Evolutionary conservation across 1,140 invertebrate genomes (phyloP), one percentile per base, ranked within the genome.

Genomic region (Temnothorax nylanderi): DNA sequence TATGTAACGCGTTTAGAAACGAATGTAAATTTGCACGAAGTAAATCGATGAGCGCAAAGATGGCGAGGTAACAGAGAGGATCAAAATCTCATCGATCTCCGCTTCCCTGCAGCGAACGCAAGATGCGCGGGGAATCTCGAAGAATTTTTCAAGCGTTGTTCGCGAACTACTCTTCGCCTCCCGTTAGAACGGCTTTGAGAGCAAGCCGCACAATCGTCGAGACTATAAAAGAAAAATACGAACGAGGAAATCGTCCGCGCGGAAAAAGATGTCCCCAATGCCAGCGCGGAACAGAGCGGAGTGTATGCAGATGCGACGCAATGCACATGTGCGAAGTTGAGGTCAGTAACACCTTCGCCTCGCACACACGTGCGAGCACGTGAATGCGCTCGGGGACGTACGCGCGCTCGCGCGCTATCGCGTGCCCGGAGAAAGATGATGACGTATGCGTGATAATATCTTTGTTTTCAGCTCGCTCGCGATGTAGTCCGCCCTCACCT

Each of bases 381-480:
- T 26, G 32, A 82, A 72, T 56, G 26, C 67, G 65, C 34, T 58
- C 67, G 21, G 69, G 67, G 54, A 82, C 41, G 41, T 47, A 26
- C 26, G 26, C 26, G 26, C 6, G 37, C 11, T 26, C 26, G 37
- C 54, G 41, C 47, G 6, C 47, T 69, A 80, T 80, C 77, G 77
- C 77, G 77, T 81, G 77, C 41, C 54, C 21, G 69, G 26, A 82
- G 80, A 84, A 75, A 74, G 54, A 84, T 84, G 69, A 84, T 84
- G 80, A 84, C 69, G 69, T 54, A 60, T 60, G 69, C 41, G 69
- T 41, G 80, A 84, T 84, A 84, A 74, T 75, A 60, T 84, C 80
- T 84, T 75, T 75, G 62, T 81, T 81, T 81, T 34, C 49, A 56
- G 16, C 37, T 34, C 18, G 34, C 37, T 69, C 18, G 80, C 56